These are phyloP conservation scores for Cirrhinus molitorella DNA, from an alignment of 2,797 vertebrate species.

Conservation along the genomic window DNA sequence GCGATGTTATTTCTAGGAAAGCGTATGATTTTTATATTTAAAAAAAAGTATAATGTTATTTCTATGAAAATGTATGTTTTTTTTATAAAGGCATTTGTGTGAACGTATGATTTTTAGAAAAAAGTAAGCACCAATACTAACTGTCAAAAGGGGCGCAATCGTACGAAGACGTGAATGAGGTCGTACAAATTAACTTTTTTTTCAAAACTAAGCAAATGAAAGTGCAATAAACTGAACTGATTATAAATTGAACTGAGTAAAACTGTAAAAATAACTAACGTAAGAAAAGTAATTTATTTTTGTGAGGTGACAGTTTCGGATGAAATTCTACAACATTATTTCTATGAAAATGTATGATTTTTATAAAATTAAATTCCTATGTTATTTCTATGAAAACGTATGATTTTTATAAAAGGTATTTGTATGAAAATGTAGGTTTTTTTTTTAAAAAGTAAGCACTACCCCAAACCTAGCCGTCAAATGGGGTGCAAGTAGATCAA, in stretches of 20 bases:
- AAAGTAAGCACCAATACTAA: not conserved
- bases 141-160: not conserved
- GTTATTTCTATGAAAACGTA: no score
- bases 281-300: not conserved
- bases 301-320: not conserved
- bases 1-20: no score
- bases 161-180: not conserved
- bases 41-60: not conserved
- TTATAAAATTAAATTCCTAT: no score
- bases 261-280: not conserved
- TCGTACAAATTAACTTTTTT: no score
- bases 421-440: not conserved
- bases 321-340: not conserved
- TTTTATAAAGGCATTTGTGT: no score
- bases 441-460: not conserved
- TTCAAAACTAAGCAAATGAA: not conserved
- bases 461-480: not conserved
- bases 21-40: no score
- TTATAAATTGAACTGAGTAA: not conserved
- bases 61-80: no score
- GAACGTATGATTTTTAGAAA: not conserved
- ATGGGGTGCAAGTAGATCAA: not conserved
- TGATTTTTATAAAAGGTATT: no score
- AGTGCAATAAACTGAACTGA: not conserved
- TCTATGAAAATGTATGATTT: no score